A percentile compares a stretch with the other conserved stretches of the same genome.
Conservation (phyloP, 2,888 invertebrate genomes). For the Autographa gamma region DNA sequence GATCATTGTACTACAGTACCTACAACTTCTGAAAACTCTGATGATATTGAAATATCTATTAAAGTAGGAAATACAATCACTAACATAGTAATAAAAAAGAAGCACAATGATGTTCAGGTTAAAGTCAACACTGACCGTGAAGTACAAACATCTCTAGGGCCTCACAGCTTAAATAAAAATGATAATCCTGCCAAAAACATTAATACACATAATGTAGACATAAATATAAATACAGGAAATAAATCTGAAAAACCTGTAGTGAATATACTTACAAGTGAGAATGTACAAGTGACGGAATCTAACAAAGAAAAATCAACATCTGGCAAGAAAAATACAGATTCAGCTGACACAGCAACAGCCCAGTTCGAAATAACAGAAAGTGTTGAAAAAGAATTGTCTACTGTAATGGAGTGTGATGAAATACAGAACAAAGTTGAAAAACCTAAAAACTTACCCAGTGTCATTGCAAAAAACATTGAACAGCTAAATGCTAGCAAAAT, state of each 20-base stretch:
- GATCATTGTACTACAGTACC: slow-evolving; percentile 55
- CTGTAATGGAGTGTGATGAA: slow-evolving; percentile 72
- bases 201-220: slow-evolving; percentile 58
- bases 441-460: slow-evolving; percentile 33
- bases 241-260: slow-evolving; percentile 38
- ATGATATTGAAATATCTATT: slow-evolving; percentile 82
- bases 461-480: slow-evolving; percentile 20
- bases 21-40: slow-evolving; percentile 57
- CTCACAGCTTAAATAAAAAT: slow-evolving; percentile 51
- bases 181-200: slow-evolving; percentile 28
- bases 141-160: slow-evolving; percentile 75
- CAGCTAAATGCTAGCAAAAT: slow-evolving; percentile 14
- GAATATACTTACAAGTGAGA: slow-evolving; percentile 29
- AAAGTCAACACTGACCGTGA: slow-evolving; percentile 77
- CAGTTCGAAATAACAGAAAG: slow-evolving; percentile 81
- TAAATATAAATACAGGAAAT: slow-evolving; percentile 51
- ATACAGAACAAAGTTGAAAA: slow-evolving; percentile 36
- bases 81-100: slow-evolving; percentile 79
- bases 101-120: slow-evolving; percentile 76
- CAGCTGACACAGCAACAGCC: slow-evolving; percentile 78
- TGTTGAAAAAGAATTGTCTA: slow-evolving; percentile 80
- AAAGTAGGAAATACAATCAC: slow-evolving; percentile 79
- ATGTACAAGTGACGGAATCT: slow-evolving; percentile 12
- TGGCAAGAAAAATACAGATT: slow-evolving; percentile 79
- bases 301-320: slow-evolving; percentile 63